These are phyloP conservation scores for Falcunculus frontatus DNA, from an alignment of 2,113 vertebrate species.

Conservation along the genomic window DNA sequence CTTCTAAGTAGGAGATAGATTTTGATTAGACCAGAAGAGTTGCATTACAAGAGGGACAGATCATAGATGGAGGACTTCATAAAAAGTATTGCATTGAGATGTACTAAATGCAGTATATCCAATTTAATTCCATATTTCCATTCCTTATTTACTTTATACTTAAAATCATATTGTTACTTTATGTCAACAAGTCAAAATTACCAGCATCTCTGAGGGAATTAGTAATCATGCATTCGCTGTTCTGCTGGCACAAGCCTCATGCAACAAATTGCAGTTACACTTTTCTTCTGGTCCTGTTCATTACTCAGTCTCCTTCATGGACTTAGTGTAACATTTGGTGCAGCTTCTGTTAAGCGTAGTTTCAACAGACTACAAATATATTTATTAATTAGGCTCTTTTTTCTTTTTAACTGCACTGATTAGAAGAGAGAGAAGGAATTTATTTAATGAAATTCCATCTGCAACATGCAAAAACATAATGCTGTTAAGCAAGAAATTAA, in stretches of 20 bases:
- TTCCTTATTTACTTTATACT: background rate
- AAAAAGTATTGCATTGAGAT: background rate
- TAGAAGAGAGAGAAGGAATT: background rate
- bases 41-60: background rate
- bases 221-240: background rate
- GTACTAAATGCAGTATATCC: background rate
- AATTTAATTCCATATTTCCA: rapidly evolving
- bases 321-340: background rate
- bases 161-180: background rate
- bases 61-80: background rate
- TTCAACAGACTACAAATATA: background rate
- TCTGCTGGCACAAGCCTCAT: background rate
- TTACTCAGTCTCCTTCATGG: background rate
- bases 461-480: background rate
- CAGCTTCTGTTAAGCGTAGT: background rate
- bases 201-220: background rate
- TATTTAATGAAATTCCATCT: background rate
- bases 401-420: background rate
- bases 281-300: background rate
- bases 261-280: background rate
- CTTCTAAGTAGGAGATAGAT: background rate
- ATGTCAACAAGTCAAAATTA: background rate
- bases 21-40: background rate
- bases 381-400: background rate
- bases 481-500: background rate